Evolutionary conservation across 2,113 vertebrate genomes (phyloP).

Genomic region (Actenoides hombroni): DNA sequence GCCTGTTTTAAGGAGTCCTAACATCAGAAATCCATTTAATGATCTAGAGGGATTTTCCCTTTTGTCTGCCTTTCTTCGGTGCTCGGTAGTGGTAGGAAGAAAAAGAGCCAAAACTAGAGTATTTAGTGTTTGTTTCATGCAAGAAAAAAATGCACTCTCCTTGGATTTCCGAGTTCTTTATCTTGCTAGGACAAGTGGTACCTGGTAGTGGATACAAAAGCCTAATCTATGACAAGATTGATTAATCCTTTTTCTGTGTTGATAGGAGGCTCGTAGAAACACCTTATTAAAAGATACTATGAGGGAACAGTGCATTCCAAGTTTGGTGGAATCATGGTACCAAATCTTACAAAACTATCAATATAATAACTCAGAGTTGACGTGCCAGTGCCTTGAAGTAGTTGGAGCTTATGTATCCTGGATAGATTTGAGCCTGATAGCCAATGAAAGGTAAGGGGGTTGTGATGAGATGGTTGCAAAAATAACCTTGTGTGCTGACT

Average conservation of each 20-base stretch:
- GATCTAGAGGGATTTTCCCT: not conserved
- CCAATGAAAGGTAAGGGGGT: conserved; percentile 89
- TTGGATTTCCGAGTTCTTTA: not conserved
- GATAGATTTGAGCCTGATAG: conserved; percentile 98
- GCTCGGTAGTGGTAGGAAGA: not conserved
- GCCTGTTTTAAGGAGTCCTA: not conserved
- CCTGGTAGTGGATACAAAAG: not conserved
- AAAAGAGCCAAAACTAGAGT: not conserved
- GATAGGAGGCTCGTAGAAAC: conserved; percentile 92
- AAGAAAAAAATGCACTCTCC: not conserved
- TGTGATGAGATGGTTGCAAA: not conserved
- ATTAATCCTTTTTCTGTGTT: not conserved
- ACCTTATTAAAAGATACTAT: conserved; percentile 94
- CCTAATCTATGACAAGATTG: not conserved
- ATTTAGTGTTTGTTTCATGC: not conserved
- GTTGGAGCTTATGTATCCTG: conserved; percentile 96
- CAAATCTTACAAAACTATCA: conserved; percentile 97
- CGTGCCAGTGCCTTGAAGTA: conserved; percentile 99
- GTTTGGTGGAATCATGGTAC: conserved; percentile 97
- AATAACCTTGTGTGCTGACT: not conserved
- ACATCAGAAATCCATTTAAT: not conserved
- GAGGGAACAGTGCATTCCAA: conserved; percentile 95
- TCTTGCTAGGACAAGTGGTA: not conserved
- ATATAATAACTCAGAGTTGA: conserved; percentile 91
- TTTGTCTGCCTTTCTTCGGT: not conserved